A percentile compares a stretch with the other conserved stretches of the same genome.
Conservation (phyloP, 2,113 vertebrate species). For the Lynx canadensis region DNA sequence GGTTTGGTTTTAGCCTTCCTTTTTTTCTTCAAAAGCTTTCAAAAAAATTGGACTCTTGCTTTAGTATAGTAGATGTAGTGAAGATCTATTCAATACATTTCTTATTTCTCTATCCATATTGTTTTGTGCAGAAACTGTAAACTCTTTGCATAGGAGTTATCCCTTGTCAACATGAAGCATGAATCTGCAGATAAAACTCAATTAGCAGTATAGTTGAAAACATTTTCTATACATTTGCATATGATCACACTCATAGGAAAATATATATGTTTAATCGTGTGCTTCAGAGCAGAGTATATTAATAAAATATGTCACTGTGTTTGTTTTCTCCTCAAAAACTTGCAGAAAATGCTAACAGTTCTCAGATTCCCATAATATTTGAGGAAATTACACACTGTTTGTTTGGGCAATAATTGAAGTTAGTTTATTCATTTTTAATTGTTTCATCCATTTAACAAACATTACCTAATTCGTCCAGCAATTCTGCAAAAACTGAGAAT, state of each 20-base stretch:
- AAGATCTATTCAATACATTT: neutral
- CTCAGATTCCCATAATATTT: neutral
- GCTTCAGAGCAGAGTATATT: neutral
- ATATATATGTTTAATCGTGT: neutral
- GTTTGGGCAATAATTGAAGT: neutral
- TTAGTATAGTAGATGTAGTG: neutral
- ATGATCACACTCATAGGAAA: neutral
- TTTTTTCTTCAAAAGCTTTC: neutral
- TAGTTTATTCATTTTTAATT: neutral
- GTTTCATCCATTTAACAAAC: neutral
- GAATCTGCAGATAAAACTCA: neutral
- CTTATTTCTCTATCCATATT: neutral
- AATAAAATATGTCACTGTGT: neutral
- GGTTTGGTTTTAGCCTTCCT: neutral
- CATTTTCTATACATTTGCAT: neutral
- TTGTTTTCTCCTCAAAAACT: neutral
- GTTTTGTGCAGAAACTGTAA: neutral
- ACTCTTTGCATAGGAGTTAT: neutral
- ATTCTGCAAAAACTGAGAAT: neutral
- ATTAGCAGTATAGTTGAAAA: neutral
- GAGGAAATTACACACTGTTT: neutral
- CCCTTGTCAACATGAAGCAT: neutral
- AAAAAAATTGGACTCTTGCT: neutral
- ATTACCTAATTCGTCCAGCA: neutral
- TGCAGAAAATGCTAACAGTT: neutral